Conservation (phyloP, 30 jellyfish, hydroid and myxozoan species). For the Cassiopea andromeda region DNA sequence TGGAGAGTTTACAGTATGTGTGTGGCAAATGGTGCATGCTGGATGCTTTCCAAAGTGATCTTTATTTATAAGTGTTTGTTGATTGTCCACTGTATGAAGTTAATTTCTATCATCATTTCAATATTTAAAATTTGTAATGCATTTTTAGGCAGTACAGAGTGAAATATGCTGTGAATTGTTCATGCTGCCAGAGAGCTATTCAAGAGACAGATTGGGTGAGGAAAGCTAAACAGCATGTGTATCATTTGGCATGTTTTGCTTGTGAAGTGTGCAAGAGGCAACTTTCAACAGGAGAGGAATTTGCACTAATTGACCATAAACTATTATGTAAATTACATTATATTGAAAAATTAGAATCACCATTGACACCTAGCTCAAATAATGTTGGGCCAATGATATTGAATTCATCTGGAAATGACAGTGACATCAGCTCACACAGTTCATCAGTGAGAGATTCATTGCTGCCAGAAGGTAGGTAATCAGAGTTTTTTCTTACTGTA, state of each 20-base stretch:
- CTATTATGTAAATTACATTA: conserved; percentile 90
- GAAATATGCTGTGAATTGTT: conserved; percentile 81
- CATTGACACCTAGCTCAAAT: conserved; percentile 63
- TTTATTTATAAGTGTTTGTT: too few relatives aligned
- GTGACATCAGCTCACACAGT: conserved; percentile 66
- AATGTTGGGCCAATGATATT: conserved; percentile 36
- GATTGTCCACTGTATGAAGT: too few relatives aligned
- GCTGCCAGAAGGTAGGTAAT: conserved; percentile 53
- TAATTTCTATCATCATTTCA: neutral
- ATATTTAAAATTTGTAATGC: neutral
- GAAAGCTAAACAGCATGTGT: conserved; percentile 88
- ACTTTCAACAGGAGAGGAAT: conserved; percentile 97
- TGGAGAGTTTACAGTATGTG: too few relatives aligned
- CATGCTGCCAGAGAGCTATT: conserved; percentile 89
- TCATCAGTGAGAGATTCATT: conserved; percentile 49
- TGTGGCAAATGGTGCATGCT: too few relatives aligned
- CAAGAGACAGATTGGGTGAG: conserved; percentile 96
- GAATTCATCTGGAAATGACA: conserved; percentile 64
- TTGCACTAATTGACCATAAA: conserved; percentile 88
- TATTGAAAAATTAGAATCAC: conserved; percentile 90
- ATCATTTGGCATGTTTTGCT: conserved; percentile 96
- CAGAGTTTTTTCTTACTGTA: neutral
- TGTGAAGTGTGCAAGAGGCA: conserved; percentile 96
- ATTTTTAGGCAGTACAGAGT: conserved; percentile 64
- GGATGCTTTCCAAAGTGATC: too few relatives aligned